Evolutionary conservation across 2,113 vertebrate species (phyloP).

Genomic region (Suricata suricatta): DNA sequence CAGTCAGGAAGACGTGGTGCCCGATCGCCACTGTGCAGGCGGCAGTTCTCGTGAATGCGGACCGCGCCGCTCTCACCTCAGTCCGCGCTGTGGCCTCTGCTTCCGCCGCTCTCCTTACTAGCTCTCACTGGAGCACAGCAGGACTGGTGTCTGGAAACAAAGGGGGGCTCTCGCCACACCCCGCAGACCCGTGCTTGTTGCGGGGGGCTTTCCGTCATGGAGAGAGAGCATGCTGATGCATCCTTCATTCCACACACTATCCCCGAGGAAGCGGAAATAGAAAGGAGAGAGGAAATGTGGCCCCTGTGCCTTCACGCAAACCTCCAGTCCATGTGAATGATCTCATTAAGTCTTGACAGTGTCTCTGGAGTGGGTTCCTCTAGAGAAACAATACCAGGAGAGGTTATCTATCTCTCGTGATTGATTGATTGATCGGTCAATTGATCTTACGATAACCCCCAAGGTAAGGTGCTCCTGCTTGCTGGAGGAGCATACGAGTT

Average conservation of each 20-base stretch:
- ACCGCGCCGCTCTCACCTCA: background rate
- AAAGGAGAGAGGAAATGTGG: background rate
- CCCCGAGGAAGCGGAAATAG: background rate
- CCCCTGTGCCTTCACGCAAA: background rate
- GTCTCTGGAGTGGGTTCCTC: background rate
- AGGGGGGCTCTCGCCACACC: background rate
- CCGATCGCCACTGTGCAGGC: fast-evolving
- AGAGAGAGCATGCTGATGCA: background rate
- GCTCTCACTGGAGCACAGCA: background rate
- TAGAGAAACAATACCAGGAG: background rate
- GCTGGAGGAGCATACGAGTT: background rate
- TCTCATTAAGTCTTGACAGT: background rate
- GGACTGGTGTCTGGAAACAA: background rate
- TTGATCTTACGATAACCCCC: too few relatives aligned
- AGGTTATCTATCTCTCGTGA: background rate
- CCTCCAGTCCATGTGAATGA: background rate
- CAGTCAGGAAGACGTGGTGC: background rate
- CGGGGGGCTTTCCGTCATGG: background rate
- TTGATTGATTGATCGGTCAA: too few relatives aligned
- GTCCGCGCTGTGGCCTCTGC: too few relatives aligned
- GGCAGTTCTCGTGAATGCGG: background rate
- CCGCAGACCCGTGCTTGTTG: background rate
- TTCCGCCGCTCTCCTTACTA: fast-evolving
- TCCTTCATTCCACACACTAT: too few relatives aligned
- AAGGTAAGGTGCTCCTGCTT: background rate